Evolutionary conservation across 2,797 vertebrate species (phyloP).

Genomic region (Leptoclinus maculatus): DNA sequence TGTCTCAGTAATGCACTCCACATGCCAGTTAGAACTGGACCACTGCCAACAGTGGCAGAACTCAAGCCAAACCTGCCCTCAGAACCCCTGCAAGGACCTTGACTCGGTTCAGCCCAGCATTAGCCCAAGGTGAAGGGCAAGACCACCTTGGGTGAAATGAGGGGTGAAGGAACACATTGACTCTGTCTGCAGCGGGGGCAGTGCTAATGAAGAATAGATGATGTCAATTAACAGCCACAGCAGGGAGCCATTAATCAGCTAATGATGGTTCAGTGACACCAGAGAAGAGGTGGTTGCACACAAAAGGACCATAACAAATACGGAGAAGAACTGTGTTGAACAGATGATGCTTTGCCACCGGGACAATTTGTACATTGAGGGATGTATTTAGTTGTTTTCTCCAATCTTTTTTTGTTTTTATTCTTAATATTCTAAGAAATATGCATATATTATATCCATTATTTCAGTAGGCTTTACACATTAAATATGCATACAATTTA

Average conservation of each 20-base stretch:
- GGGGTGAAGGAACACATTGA: conserved; percentile 76
- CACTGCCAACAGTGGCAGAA: neutral
- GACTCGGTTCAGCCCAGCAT: conserved; percentile 50
- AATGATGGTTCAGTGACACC: conserved; percentile 66
- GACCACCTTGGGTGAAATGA: conserved; percentile 75
- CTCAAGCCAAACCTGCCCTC: neutral
- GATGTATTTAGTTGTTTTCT: neutral
- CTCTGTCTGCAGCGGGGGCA: conserved; percentile 59
- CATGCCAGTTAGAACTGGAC: neutral
- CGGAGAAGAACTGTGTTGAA: neutral
- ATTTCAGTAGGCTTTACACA: neutral
- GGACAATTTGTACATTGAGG: neutral
- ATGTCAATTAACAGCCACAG: conserved; percentile 77
- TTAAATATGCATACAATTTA: neutral
- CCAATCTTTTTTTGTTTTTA: neutral
- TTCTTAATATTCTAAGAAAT: neutral
- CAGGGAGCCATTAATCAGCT: conserved; percentile 75
- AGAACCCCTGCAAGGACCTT: conserved; percentile 26
- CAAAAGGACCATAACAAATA: neutral
- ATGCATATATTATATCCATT: neutral
- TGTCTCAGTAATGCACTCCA: neutral
- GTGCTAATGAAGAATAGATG: conserved; percentile 78
- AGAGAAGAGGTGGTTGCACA: conserved; percentile 1
- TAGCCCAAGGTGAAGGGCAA: conserved; percentile 69
- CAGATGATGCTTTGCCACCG: neutral